phyloP scores from a whole-genome alignment of 2,113 vertebrate genomes.

The Calcarius ornatus region DNA sequence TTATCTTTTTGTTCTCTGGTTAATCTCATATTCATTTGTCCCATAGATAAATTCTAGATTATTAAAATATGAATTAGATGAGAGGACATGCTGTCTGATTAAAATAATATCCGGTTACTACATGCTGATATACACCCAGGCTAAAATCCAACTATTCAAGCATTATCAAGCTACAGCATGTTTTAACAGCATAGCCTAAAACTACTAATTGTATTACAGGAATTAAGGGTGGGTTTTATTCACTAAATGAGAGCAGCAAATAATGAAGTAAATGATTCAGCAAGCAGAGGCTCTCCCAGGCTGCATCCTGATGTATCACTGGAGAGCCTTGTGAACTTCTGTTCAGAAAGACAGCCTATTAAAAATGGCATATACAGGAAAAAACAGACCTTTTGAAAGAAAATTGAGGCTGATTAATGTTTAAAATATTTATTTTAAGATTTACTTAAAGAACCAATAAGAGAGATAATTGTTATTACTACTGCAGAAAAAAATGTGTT shows the following conservation, averaged over 20 bases:
- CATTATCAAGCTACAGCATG: neutral
- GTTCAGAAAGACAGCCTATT: neutral
- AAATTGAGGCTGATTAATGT: neutral
- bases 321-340: neutral
- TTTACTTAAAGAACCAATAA: neutral
- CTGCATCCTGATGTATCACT: neutral
- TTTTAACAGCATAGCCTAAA: neutral
- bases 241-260: neutral
- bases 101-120: neutral
- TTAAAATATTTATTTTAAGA: neutral
- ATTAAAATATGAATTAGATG: neutral
- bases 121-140: neutral
- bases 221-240: neutral
- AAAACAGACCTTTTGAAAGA: neutral
- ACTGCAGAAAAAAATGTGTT: neutral
- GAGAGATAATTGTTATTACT: rapidly evolving
- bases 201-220: neutral
- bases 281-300: neutral
- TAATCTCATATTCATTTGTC: neutral
- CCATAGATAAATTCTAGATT: neutral
- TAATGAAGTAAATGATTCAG: neutral
- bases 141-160: neutral
- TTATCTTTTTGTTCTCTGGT: neutral
- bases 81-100: neutral
- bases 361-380: neutral